Evolutionary conservation across 2,888 invertebrate species (phyloP).

Genomic region (Alloplasta piceator): DNA sequence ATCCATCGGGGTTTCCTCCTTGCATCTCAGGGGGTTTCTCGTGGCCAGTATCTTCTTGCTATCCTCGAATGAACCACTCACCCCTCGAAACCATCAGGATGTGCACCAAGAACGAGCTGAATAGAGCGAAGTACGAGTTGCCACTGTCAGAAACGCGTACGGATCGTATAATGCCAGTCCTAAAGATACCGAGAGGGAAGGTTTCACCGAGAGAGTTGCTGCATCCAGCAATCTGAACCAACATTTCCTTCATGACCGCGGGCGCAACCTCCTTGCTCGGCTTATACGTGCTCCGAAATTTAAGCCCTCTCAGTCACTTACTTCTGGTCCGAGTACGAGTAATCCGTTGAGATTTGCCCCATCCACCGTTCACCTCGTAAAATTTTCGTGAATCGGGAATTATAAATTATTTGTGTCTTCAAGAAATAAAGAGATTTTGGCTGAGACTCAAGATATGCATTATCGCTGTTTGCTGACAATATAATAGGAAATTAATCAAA

Average conservation of each 20-base stretch:
- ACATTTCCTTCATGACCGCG: constrained; percentile 15
- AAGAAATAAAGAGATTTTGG: constrained; percentile 51
- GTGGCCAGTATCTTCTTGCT: constrained; percentile 69
- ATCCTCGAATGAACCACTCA: constrained; percentile 75
- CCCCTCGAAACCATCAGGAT: constrained; percentile 62
- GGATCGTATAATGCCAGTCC: constrained; percentile 59
- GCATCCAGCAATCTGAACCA: constrained; percentile 47
- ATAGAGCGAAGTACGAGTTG: constrained; percentile 15
- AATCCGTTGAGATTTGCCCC: constrained; percentile 62
- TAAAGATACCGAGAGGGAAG: constrained; percentile 40
- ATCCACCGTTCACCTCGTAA: constrained; percentile 61
- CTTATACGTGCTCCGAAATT: constrained; percentile 68
- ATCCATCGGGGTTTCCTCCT: constrained; percentile 60
- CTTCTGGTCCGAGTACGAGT: constrained; percentile 45
- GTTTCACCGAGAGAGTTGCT: constrained; percentile 49
- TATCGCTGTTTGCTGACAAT: no score
- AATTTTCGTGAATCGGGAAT: constrained; percentile 63
- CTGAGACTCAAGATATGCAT: background rate
- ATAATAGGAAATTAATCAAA: no score
- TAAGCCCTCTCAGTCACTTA: constrained; percentile 55
- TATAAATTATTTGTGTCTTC: constrained; percentile 59
- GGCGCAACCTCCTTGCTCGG: constrained; percentile 43
- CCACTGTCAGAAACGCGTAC: constrained; percentile 27
- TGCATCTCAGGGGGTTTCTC: constrained; percentile 69
- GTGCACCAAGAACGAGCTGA: constrained; percentile 43